A percentile compares a stretch with the other conserved stretches of the same genome.
phyloP scores from a whole-genome alignment of 2,888 invertebrate species.

The Atethmia centrago region DNA sequence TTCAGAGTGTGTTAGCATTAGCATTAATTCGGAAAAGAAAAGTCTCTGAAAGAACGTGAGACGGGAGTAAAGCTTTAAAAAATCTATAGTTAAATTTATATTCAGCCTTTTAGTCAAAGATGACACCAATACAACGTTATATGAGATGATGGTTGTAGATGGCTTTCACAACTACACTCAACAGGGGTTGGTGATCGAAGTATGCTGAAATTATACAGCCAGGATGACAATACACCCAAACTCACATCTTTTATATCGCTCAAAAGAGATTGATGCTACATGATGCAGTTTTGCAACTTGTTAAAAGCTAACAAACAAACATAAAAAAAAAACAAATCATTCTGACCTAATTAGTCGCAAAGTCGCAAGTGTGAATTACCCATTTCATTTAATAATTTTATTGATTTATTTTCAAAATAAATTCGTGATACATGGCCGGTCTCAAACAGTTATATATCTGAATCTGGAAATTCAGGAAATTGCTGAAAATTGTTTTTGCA shows the following conservation, averaged over 20 bases:
- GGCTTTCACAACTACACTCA: not conserved
- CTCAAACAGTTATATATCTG: conserved; percentile 42
- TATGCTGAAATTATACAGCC: not conserved
- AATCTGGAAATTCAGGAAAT: conserved; percentile 50
- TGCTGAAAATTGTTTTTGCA: conserved; percentile 21
- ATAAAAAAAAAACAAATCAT: too few relatives aligned
- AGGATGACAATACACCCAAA: not conserved
- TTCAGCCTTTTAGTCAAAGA: conserved; percentile 21
- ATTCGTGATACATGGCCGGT: conserved; percentile 68
- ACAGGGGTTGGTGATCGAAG: not conserved
- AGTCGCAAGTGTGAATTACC: conserved; percentile 54
- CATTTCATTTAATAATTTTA: conserved; percentile 20
- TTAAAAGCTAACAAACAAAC: too few relatives aligned
- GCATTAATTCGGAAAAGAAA: not conserved
- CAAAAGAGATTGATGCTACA: not conserved
- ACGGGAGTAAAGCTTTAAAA: not conserved
- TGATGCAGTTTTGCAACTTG: not conserved
- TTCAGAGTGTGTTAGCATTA: too few relatives aligned
- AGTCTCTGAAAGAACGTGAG: not conserved
- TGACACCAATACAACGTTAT: not conserved
- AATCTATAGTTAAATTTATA: conserved; percentile 1
- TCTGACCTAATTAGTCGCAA: conserved; percentile 7
- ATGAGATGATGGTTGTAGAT: not conserved
- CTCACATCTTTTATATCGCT: not conserved
- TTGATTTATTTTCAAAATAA: conserved; percentile 62